Base-by-base conservation (phyloP, 2,113 vertebrate species). In the Paralichthys olivaceus region DNA sequence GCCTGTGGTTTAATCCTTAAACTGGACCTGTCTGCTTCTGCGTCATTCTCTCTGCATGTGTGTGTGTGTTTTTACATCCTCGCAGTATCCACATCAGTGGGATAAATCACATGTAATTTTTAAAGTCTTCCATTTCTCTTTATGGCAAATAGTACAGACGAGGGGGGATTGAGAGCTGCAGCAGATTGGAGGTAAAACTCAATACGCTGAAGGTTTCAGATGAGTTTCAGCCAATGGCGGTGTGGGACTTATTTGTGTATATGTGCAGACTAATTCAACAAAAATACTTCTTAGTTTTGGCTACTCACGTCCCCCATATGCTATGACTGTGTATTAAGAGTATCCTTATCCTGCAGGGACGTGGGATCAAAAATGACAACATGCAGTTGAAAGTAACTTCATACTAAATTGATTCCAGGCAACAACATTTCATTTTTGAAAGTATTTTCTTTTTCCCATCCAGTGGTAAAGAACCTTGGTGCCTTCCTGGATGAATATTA, bases 381-480 rank as follows among this genome's bases (percentile, higher is more conserved):
- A 72, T 69, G 12, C 37, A 3, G 37, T 40, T 40, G 37, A 40
- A 40, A 40, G 54, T 56, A 79, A 63, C 74, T 74, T 74, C 62
- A 68, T 7, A 5, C 20, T 23, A 69, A 87, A 84, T 77, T 57
- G 66, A 75, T 80, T 87, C 69, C 76, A 82, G 69, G 60, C 79
- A 17, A 76, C 74, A 71, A 80, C 55, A 54, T 58, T 51, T 75
- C 22, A 62, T 69, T 81, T 79, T 68, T 40, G 2, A 77, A 73
- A 69, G 12, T 6, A 1, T n/a, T 67, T 80, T 80, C 12, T 78
- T 65, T 73, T 75, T 78, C 61, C 79, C 72, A 29, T 84, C 47
- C 63, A 85, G 81, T 54, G 76, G 81, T 69, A 69, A 85, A 82
- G 75, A 85, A 72, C 69, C 20, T 11, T 28, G 61, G 80, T 83